Conservation (phyloP, 2,797 vertebrate species). For the Enteromius trimaculatus region DNA sequence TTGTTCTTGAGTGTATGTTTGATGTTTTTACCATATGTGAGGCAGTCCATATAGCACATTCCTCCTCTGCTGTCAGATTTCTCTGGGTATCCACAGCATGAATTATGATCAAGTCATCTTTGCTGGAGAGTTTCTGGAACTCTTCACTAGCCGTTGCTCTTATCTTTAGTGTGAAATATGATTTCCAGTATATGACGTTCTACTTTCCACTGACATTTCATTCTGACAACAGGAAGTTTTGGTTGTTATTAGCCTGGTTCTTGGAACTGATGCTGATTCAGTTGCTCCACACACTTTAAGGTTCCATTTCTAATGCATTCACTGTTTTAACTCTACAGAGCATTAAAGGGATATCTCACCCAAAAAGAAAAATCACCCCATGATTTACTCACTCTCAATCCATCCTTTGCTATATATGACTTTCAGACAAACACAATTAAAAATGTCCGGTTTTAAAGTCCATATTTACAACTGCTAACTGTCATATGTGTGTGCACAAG, state of each 20-base stretch:
- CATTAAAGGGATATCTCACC: neutral
- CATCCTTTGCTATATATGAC: neutral
- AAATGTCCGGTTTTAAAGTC: neutral
- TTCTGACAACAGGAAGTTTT: conserved; percentile 11
- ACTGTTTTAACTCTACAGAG: neutral
- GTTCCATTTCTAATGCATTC: conserved; percentile 19
- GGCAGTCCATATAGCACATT: conserved; percentile 53
- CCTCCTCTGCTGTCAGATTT: conserved; percentile 60
- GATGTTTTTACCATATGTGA: conserved; percentile 62
- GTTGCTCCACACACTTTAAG: conserved; percentile 17
- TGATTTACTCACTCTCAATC: neutral
- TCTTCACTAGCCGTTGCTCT: conserved; percentile 12
- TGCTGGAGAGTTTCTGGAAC: conserved; percentile 45
- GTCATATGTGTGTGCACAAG: neutral
- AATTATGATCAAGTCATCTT: conserved; percentile 56
- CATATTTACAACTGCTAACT: neutral
- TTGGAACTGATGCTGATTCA: conserved; percentile 28
- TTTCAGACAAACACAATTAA: neutral
- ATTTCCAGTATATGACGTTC: conserved; percentile 56
- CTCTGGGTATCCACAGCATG: conserved; percentile 33
- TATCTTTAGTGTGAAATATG: conserved; percentile 46
- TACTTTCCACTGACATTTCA: conserved; percentile 23
- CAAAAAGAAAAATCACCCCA: neutral
- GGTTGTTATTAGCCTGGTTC: conserved; percentile 4
- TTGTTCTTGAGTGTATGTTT: conserved; percentile 61